These are phyloP conservation scores for Lepidotrigona ventralis DNA, from an alignment of 1,140 invertebrate genomes.

Conservation along the genomic window DNA sequence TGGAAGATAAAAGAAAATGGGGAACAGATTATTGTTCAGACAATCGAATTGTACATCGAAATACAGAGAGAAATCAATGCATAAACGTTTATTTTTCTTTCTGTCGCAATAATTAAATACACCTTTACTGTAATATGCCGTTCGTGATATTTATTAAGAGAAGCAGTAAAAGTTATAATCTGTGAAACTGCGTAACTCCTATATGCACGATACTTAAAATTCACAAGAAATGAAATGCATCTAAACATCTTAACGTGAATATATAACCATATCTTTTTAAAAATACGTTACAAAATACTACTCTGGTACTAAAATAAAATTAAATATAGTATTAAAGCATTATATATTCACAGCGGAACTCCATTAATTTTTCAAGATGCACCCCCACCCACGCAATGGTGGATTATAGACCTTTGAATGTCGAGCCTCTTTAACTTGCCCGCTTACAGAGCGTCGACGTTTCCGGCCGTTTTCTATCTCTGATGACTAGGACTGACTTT, in stretches of 20 bases:
- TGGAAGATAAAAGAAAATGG: neutral
- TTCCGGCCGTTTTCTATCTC: conserved; percentile 58
- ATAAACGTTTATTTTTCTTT: conserved; percentile 4
- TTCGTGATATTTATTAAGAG: neutral
- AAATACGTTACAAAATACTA: neutral
- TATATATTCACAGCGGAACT: conserved; percentile 7
- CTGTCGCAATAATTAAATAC: conserved; percentile 1
- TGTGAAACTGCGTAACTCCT: neutral
- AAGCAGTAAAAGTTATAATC: neutral
- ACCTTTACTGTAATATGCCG: neutral
- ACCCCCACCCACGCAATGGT: neutral
- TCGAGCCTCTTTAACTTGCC: conserved; percentile 15
- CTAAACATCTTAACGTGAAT: neutral
- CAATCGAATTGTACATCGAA: conserved; percentile 30
- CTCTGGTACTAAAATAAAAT: neutral
- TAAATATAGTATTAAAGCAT: neutral
- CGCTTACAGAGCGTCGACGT: conserved; percentile 37
- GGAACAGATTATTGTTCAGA: conserved; percentile 22
- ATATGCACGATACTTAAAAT: neutral
- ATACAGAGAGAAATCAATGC: conserved; percentile 27
- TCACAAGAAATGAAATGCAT: neutral
- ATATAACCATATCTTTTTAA: neutral
- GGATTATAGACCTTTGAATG: conserved; percentile 6
- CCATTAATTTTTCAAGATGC: conserved; percentile 1
- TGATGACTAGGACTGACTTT: conserved; percentile 76